Base-by-base conservation (phyloP, 2,113 vertebrate genomes). In the Alligator sinensis region DNA sequence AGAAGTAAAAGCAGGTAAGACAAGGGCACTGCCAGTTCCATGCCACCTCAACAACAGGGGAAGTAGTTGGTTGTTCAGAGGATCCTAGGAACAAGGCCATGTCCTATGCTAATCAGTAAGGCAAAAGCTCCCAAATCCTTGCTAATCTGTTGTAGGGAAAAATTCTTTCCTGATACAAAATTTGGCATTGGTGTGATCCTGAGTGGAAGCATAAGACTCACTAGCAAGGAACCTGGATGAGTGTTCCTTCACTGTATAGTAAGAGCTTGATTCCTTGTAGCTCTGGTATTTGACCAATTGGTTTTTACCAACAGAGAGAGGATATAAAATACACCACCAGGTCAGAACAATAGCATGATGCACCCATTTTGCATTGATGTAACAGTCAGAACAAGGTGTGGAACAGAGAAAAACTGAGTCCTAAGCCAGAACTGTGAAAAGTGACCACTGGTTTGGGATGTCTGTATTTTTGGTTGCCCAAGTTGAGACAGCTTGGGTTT, bases 201-300 rank as follows among this genome's bases (percentile, higher is more conserved):
- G 47, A 47, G 47, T 47, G 47, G 47, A 47, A 47, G 47, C 47
- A 47, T 7, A 47, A 47, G 47, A 47, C 47, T 7, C 47, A 2
- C 19, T 34, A 21, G 17, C 34, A 21, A 11, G 21, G 34, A 70
- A 30, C 16, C n/a, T 21, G 22, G 30, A 72, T 22, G 68, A 34
- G 34, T 34, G 11, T 38, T 38, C 22, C 68, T 72, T 38, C 18
- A 72, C 8, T 18, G 14, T 38, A 13, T 72, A 72, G 34, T 72
- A 38, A 34, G 30, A 38, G 17, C 19, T 21, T 6, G n/a, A 2
- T 30, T 72, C 21, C 15, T 0, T 0, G 0, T 25, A 58, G 64
- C 85, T 16, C 82, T 77, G 22, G 7, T 2, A 22, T 79, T 72
- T 81, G 82, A 15, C 12, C 6, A 77, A 25, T 54, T 76, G 22